Base-by-base conservation (phyloP, 2,888 invertebrate species). In the Molorchus minor region DNA sequence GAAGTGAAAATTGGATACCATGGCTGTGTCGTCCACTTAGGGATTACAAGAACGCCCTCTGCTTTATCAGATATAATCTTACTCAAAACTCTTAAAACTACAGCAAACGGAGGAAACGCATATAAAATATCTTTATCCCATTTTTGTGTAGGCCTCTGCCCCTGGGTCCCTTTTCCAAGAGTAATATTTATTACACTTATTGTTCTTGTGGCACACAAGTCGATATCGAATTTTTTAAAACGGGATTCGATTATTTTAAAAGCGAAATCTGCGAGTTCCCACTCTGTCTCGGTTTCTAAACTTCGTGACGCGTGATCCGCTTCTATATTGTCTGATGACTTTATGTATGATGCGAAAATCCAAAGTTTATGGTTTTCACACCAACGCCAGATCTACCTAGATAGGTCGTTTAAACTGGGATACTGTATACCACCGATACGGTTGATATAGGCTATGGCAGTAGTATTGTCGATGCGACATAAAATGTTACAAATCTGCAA, bases 1-100 rank as follows among this genome's bases (percentile, higher is more conserved):
- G 56, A 61, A 49, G 2, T 13, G 49, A 71, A 74, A 2, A 74
- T 4, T 4, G 72, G 72, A 46, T 64, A 73, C 73, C 70, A 74
- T 0, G 71, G 68, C 47, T 75, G 73, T 2, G 62, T 56, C 41
- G 64, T 62, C 72, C 67, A 75, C n/a, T 57, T 30, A 13, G 70
- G 73, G 4, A 73, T 70, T 2, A 74, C 69, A 3, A 74, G 43
- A 17, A 75, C 68, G 3, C 71, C 72, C 15, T 45, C 51, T 2
- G 74, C 69, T 35, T 55, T 60, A 20, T 75, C 72, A 1, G 35
- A 12, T 12, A 30, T 44, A 7, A 54, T 19, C 17, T 55, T 55
- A 12, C 45, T 35, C 41, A 45, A 8, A 16, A 19, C 20, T 35
- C 8, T 5, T 4, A 41, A 10, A 7, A 41, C 13, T 1, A 41